These are phyloP conservation scores for Lasioglossum calceatum DNA, from an alignment of 2,888 invertebrate genomes.

Conservation along the genomic window DNA sequence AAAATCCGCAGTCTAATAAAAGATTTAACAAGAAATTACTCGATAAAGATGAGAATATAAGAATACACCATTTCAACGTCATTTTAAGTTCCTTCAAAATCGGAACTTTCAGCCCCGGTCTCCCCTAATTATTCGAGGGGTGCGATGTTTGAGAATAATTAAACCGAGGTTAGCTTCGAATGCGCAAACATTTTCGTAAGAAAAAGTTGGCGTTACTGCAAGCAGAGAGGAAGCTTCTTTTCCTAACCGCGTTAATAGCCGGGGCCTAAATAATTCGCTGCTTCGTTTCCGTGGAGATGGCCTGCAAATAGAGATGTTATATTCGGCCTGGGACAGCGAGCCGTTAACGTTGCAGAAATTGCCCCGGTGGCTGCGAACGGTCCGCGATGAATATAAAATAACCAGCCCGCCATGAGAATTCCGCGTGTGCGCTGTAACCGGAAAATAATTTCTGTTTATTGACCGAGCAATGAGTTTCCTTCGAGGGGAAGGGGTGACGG, in stretches of 20 bases:
- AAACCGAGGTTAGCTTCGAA: not conserved
- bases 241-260: slow-evolving; percentile 3
- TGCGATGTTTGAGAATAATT: not conserved
- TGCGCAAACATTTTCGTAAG: too few species aligned
- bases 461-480: slow-evolving; percentile 2
- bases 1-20: too few species aligned
- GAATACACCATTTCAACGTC: too few species aligned
- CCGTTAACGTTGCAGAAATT: slow-evolving; percentile 12
- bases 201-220: not conserved
- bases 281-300: not conserved
- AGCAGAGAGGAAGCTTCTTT: not conserved
- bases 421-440: not conserved
- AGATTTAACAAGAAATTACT: too few species aligned
- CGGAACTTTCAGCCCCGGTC: too few species aligned
- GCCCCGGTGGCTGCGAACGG: too few species aligned
- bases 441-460: slow-evolving; percentile 40
- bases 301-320: not conserved
- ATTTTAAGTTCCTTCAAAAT: too few species aligned
- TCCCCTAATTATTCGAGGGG: too few species aligned
- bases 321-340: not conserved
- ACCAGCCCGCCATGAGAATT: slow-evolving; percentile 11
- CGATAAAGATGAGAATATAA: too few species aligned
- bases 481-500: not conserved
- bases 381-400: slow-evolving; percentile 15
- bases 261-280: not conserved